Evolutionary conservation across 2,888 invertebrate genomes (phyloP), one percentile per base, ranked within the genome.

Genomic region (Amiota mariae): DNA sequence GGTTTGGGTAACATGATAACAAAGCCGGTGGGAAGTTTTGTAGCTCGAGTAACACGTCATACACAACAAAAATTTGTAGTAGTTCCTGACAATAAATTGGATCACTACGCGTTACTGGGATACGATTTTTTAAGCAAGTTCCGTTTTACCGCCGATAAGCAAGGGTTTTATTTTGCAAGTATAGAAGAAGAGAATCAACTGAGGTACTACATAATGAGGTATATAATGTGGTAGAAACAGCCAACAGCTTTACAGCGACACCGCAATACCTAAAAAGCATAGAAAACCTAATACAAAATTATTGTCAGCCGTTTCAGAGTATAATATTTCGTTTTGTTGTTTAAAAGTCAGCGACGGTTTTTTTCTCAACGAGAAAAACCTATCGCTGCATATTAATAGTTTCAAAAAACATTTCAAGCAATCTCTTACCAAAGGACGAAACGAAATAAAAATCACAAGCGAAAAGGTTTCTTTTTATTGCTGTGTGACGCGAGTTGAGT

Each of bases 131-230:
- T 59, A 10, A 63, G 54, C 12, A 20, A 72, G 18, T 72, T 72
- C 61, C 47, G 51, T 20, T 51, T 67, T 15, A 68, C 12, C 46
- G 20, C 63, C 49, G 54, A 3, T 8, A 63, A 61, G 4, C 11
- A 67, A 36, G 74, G 72, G 3, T 67, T 68, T 18, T 54, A 46
- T 13, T 57, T 57, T 57, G n/a, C 57, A 57, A n/a, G 9, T 0
- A 2, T 24, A 24, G 47, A 36, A 48, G 47, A 20, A 71, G 61
- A 49, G 57, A 2, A 13, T n/a, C 36, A 47, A 56, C 51, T 18
- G 70, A n/a, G 18, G 67, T 63, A 54, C 11, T 54, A 24, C 24
- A 82, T 79, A 81, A 70, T 72, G 76, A 79, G 82, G 82, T 82
- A 82, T 78, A 85, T 82, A 84, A 82, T 70, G 11, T 70, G 54